Percentiles rank a stretch among this genome's conserved stretches.
Conservation (phyloP, 2,888 invertebrate genomes). For the Oligia fasciuncula region DNA sequence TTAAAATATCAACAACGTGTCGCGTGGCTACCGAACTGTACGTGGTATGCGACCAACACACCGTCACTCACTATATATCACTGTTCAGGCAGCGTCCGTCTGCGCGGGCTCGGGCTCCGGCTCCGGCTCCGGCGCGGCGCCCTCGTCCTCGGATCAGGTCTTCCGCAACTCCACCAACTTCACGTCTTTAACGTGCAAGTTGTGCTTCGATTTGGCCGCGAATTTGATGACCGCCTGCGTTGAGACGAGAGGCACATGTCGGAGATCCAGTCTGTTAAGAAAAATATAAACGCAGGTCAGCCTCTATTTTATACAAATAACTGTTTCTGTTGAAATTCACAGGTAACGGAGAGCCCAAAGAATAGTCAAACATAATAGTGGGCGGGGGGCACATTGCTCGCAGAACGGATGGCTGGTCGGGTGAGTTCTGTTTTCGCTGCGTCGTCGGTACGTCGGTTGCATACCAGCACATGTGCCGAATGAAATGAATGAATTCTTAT, state of each 20-base stretch:
- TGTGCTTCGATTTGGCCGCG: slow-evolving; percentile 94
- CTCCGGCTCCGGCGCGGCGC: slow-evolving; percentile 36
- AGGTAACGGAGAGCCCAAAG: background rate
- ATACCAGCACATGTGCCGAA: no score
- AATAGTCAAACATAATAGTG: background rate
- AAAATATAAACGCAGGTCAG: background rate
- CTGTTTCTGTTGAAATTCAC: background rate
- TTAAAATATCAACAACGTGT: slow-evolving; percentile 56
- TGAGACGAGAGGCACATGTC: slow-evolving; percentile 94
- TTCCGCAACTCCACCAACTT: slow-evolving; percentile 92
- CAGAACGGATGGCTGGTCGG: background rate
- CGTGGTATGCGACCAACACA: slow-evolving; percentile 71
- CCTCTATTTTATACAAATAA: background rate
- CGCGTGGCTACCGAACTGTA: slow-evolving; percentile 38
- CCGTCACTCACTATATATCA: slow-evolving; percentile 68
- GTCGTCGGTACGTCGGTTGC: background rate
- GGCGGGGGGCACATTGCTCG: background rate
- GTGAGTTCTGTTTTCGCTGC: background rate
- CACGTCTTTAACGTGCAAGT: slow-evolving; percentile 94
- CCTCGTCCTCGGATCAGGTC: slow-evolving; percentile 80
- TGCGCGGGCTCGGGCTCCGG: slow-evolving; percentile 25
- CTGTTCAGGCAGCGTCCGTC: slow-evolving; percentile 55
- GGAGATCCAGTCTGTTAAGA: slow-evolving; percentile 92
- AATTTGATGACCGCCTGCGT: slow-evolving; percentile 96
- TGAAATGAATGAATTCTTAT: no score